Conservation (phyloP, 1,140 invertebrate genomes). For the Drosophila pandora region DNA sequence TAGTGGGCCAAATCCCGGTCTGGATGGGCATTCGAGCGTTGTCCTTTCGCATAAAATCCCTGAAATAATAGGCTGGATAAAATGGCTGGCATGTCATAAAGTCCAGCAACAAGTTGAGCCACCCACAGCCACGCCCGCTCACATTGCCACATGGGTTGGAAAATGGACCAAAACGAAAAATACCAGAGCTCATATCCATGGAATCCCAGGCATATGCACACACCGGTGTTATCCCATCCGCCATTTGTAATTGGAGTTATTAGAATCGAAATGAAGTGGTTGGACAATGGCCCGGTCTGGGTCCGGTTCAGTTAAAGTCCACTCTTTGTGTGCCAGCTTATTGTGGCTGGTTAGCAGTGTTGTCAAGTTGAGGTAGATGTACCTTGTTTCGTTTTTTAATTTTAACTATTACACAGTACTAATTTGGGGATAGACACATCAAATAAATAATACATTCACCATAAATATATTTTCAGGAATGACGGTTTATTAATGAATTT, state of each 20-base stretch:
- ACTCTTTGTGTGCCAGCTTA: constrained; percentile 6
- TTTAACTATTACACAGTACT: too few species aligned
- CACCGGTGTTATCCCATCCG: constrained; percentile 62
- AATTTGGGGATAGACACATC: too few species aligned
- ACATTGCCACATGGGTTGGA: not conserved
- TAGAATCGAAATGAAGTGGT: constrained; percentile 74
- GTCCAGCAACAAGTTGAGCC: constrained; percentile 78
- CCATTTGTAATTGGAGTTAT: constrained; percentile 82
- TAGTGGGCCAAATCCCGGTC: constrained; percentile 58
- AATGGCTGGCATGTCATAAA: constrained; percentile 71
- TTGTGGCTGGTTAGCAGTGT: constrained; percentile 12
- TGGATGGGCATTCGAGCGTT: constrained; percentile 59
- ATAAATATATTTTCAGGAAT: too few species aligned
- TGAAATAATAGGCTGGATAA: constrained; percentile 80
- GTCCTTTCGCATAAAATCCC: constrained; percentile 75
- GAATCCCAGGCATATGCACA: constrained; percentile 50
- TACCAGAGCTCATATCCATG: constrained; percentile 3
- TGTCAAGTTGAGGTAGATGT: not conserved
- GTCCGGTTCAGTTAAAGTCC: constrained; percentile 9
- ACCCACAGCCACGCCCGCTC: constrained; percentile 15
- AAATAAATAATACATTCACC: not conserved
- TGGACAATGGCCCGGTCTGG: constrained; percentile 29
- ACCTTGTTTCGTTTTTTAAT: not conserved
- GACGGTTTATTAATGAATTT: not conserved
- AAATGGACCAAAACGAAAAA: constrained; percentile 4